Evolutionary conservation across 1,140 invertebrate species (phyloP).

Genomic region (Pissodes strobi): DNA sequence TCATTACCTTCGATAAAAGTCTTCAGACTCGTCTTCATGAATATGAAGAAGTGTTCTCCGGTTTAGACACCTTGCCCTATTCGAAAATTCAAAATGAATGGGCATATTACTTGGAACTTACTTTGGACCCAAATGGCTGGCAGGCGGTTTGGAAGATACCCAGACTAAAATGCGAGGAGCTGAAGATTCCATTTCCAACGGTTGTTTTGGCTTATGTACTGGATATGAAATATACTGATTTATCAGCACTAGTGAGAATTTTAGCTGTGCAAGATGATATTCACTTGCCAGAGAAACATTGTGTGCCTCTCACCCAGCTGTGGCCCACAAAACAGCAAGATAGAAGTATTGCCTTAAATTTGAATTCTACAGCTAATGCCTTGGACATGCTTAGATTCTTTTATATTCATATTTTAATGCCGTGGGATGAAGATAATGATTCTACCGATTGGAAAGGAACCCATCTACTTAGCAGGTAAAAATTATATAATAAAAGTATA

Average conservation of each 20-base stretch:
- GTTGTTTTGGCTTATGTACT: conserved; percentile 63
- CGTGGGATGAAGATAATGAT: conserved; percentile 67
- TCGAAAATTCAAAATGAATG: conserved; percentile 62
- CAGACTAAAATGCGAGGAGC: conserved; percentile 61
- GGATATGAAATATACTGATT: conserved; percentile 57
- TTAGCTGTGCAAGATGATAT: conserved; percentile 65
- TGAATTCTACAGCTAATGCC: conserved; percentile 57
- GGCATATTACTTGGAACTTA: conserved; percentile 61
- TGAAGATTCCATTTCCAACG: conserved; percentile 63
- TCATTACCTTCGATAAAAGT: conserved; percentile 64
- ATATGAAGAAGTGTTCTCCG: conserved; percentile 59
- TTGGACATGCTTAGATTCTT: conserved; percentile 66
- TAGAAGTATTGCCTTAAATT: conserved; percentile 56
- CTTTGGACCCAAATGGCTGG: conserved; percentile 65
- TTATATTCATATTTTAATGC: conserved; percentile 65
- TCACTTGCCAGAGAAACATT: conserved; percentile 62
- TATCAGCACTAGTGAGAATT: conserved; percentile 59
- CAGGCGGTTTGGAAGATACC: conserved; percentile 68
- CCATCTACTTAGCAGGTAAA: conserved; percentile 58
- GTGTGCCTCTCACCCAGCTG: conserved; percentile 62
- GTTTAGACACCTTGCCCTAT: conserved; percentile 56
- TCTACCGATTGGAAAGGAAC: conserved; percentile 62
- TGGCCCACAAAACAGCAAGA: conserved; percentile 64
- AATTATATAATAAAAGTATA: too few relatives aligned
- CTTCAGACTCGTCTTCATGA: conserved; percentile 61